phyloP scores from a whole-genome alignment of 2,888 invertebrate genomes.

The Drosophila quinaria region DNA sequence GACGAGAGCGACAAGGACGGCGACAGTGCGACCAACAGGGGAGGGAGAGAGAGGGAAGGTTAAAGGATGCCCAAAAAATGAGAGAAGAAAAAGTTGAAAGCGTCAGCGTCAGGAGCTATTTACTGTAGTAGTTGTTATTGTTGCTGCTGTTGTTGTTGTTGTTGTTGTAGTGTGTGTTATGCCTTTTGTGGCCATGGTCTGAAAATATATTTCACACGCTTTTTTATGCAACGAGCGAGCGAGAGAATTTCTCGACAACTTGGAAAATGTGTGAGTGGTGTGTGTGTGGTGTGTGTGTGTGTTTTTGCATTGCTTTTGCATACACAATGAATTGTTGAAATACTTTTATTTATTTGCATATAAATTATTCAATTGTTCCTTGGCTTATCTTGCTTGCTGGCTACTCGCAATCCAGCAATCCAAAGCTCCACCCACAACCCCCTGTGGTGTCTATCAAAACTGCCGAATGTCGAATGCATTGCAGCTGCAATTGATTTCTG shows the following conservation, averaged over 20 bases:
- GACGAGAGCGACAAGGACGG: slow-evolving; percentile 33
- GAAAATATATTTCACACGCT: slow-evolving; percentile 73
- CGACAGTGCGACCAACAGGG: not conserved
- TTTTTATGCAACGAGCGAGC: slow-evolving; percentile 26
- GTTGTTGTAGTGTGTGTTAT: slow-evolving; percentile 54
- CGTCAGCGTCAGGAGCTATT: slow-evolving; percentile 51
- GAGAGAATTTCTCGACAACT: slow-evolving; percentile 33
- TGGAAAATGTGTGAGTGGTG: slow-evolving; percentile 33
- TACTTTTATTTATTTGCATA: slow-evolving; percentile 80
- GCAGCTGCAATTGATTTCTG: slow-evolving; percentile 63
- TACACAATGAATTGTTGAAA: slow-evolving; percentile 61
- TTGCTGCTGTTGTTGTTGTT: slow-evolving; percentile 6
- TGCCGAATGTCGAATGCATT: slow-evolving; percentile 55
- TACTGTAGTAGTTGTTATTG: slow-evolving; percentile 13
- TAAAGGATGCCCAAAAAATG: slow-evolving; percentile 15
- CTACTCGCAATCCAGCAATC: slow-evolving; percentile 25
- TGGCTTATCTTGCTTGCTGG: slow-evolving; percentile 61
- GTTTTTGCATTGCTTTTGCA: slow-evolving; percentile 43
- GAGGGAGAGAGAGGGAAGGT: not conserved
- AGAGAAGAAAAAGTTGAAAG: slow-evolving; percentile 34
- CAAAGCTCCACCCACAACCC: slow-evolving; percentile 3
- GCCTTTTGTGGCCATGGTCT: slow-evolving; percentile 70
- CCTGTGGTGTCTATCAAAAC: slow-evolving; percentile 67
- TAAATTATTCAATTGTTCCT: slow-evolving; percentile 79
- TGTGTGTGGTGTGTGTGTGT: slow-evolving; percentile 18